Evolutionary conservation across 2,113 vertebrate species (phyloP).

Genomic region (Butastur rufipennis): DNA sequence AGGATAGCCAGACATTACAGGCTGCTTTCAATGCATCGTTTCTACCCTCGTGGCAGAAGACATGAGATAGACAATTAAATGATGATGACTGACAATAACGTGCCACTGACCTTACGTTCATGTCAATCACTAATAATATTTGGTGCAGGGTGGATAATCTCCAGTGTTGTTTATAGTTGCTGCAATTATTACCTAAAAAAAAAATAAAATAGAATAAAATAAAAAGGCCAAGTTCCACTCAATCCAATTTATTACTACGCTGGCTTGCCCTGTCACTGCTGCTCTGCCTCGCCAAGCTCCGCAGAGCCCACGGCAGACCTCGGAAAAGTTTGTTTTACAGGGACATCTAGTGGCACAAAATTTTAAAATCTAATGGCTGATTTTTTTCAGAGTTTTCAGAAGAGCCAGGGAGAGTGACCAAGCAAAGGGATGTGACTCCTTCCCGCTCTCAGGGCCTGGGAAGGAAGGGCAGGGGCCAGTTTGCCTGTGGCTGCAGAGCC

Average conservation of each 20-base stretch:
- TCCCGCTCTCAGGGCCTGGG: not conserved
- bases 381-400: not conserved
- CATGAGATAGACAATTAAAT: not conserved
- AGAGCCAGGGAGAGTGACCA: not conserved
- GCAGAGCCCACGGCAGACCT: accelerated
- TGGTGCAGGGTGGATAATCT: not conserved
- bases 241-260: not conserved
- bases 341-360: constrained; percentile 59
- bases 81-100: not conserved
- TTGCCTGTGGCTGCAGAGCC: not conserved
- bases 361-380: not conserved
- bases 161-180: not conserved
- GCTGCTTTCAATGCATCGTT: not conserved
- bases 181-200: not conserved
- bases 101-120: not conserved
- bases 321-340: constrained; percentile 25
- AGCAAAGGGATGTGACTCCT: not conserved
- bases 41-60: not conserved
- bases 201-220: not conserved
- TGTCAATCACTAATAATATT: not conserved
- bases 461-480: not conserved
- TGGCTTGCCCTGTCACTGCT: not conserved
- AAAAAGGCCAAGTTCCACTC: not conserved
- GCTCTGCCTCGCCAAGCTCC: not conserved
- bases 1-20: not conserved